Evolutionary conservation across 2,888 invertebrate species (phyloP), one percentile per base, ranked within the genome.

Genomic region (Apamea crenata): DNA sequence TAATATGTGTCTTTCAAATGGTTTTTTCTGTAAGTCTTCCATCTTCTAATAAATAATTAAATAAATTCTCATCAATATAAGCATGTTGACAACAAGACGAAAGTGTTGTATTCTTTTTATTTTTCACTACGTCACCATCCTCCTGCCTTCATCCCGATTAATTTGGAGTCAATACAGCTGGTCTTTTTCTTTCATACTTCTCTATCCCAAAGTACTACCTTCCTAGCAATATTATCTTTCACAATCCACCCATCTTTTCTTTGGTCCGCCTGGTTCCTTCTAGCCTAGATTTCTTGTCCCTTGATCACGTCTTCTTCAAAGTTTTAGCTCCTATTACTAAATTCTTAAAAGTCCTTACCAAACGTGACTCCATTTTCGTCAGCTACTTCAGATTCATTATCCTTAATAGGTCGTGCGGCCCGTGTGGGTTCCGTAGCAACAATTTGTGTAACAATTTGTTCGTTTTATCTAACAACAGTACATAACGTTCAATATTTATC

Each of bases 401-500:
- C 74, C 73, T 77, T 74, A 44, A 44, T 32, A 77, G 77, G 50
- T 83, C 84, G 83, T 75, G 73, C 76, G 18, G 82, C 25, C 66
- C 21, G 56, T 82, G 81, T 79, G 74, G 78, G 82, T 78, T 40
- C 29, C 32, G 50, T n/a, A 74, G 40, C 67, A 44, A 73, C 85
- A 81, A 90, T 90, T 87, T 86, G 77, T 86, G 80, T 81, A 88
- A 78, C 90, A 91, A 92, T 92, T 92, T 89, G 92, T 92, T 87
- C 81, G 79, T 87, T 90, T 82, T 89, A 91, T 89, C 90, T 82
- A 68, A 79, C 73, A 81, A 79, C 75, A 77, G 78, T 86, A 84
- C 74, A 68, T 74, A 81, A 67, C 74, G 77, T 84, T 91, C 82
- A 87, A 87, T 90, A 90, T 89, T 90, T 89, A 91, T 90, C 83